Percentiles rank a stretch among this genome's conserved stretches.
phyloP scores from a whole-genome alignment of 2,797 vertebrate species.

The Setipinna tenuifilis region DNA sequence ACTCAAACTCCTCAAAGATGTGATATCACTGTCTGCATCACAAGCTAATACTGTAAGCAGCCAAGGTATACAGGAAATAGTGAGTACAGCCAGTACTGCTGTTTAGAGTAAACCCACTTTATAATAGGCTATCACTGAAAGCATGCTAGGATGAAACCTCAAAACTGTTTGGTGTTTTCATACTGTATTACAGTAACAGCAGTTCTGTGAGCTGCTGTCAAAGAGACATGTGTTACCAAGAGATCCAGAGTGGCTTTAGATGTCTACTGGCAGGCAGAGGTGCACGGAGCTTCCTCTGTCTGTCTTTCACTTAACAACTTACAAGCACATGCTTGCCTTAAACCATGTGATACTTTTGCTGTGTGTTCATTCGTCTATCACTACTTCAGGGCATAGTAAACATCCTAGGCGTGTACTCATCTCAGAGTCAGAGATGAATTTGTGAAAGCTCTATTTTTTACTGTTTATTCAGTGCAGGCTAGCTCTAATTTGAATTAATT shows the following conservation, averaged over 20 bases:
- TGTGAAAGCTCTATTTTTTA: neutral
- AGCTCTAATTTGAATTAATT: conserved; percentile 38
- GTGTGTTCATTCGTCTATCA: neutral
- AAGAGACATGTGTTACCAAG: neutral
- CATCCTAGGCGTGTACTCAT: neutral
- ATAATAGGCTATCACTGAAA: neutral
- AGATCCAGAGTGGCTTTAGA: neutral
- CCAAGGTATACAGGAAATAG: no score
- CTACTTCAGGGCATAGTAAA: neutral
- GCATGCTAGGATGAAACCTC: neutral
- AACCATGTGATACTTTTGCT: neutral
- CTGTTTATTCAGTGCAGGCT: conserved; percentile 17
- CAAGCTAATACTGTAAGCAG: no score
- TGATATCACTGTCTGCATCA: no score
- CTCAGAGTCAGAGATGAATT: conserved; percentile 17
- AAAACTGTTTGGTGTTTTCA: neutral
- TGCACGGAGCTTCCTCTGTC: neutral
- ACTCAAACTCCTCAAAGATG: no score
- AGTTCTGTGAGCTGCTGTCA: neutral
- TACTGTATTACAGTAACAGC: neutral
- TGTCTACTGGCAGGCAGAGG: neutral
- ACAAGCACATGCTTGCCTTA: neutral
- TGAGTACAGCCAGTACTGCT: neutral
- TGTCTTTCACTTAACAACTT: neutral
- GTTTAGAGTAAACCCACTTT: neutral